Percentiles rank a stretch among this genome's conserved stretches.
These are phyloP conservation scores for Ptilodon capucinus DNA, from an alignment of 2,888 invertebrate genomes.

Conservation along the genomic window DNA sequence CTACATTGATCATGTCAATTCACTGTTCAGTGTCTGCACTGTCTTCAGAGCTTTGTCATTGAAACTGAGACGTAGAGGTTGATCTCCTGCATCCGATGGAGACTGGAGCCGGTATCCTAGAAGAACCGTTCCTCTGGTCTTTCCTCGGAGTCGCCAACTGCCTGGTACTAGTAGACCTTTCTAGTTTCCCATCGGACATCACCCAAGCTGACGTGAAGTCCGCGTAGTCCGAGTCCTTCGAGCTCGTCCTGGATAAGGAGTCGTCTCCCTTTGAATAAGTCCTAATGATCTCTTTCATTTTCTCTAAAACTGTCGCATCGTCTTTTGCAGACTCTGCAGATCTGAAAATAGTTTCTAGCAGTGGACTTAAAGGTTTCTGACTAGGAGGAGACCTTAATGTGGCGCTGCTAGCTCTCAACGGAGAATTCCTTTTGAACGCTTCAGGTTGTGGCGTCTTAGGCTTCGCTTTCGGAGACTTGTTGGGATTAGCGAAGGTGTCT, in stretches of 20 bases:
- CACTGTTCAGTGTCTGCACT: slow-evolving; percentile 33
- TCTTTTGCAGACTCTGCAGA: slow-evolving; percentile 88
- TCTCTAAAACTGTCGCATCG: slow-evolving; percentile 87
- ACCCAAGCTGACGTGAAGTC: slow-evolving; percentile 89
- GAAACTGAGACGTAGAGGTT: slow-evolving; percentile 73
- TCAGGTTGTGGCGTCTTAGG: slow-evolving; percentile 62
- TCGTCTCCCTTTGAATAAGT: slow-evolving; percentile 75
- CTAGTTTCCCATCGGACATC: slow-evolving; percentile 86
- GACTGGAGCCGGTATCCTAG: slow-evolving; percentile 75
- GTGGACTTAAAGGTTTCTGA: slow-evolving; percentile 84
- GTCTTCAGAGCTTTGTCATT: slow-evolving; percentile 58
- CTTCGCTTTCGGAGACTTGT: slow-evolving; percentile 84
- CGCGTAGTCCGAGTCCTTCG: slow-evolving; percentile 83
- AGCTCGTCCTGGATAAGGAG: slow-evolving; percentile 74
- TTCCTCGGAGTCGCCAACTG: slow-evolving; percentile 75
- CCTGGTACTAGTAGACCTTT: slow-evolving; percentile 81
- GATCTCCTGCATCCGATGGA: slow-evolving; percentile 71
- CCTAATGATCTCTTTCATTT: slow-evolving; percentile 86
- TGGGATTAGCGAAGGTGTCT: slow-evolving; percentile 76
- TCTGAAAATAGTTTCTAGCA: slow-evolving; percentile 87
- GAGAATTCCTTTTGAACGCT: slow-evolving; percentile 79
- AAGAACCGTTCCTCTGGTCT: slow-evolving; percentile 67
- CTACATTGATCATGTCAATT: slow-evolving; percentile 22
- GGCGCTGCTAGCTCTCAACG: slow-evolving; percentile 72
- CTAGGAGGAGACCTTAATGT: slow-evolving; percentile 82